Conservation (phyloP, 92 coral and sea anemone species). For the Metridium senile region DNA sequence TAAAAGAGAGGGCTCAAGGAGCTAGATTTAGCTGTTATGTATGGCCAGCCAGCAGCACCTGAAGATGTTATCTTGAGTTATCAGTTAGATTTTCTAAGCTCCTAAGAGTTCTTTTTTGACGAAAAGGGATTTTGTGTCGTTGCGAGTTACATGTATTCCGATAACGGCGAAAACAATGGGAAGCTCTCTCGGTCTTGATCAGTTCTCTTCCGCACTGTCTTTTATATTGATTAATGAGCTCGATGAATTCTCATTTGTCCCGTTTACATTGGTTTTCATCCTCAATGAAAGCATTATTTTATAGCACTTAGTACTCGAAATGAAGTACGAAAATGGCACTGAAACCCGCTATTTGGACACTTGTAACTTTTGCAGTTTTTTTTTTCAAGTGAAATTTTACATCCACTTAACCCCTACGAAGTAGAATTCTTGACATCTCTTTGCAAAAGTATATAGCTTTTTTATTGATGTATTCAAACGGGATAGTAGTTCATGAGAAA, state of each 20-base stretch:
- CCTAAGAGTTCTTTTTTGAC: constrained; percentile 44
- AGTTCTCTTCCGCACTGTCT: constrained; percentile 34
- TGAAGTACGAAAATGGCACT: constrained; percentile 25
- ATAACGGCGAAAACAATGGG: constrained; percentile 26
- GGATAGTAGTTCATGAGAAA: not conserved
- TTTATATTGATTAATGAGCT: constrained; percentile 40
- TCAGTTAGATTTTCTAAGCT: constrained; percentile 18
- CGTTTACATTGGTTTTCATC: constrained; percentile 27
- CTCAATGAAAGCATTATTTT: constrained; percentile 27
- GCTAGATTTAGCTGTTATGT: constrained; percentile 10
- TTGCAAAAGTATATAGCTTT: not conserved
- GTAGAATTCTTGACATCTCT: not conserved
- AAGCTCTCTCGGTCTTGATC: constrained; percentile 26
- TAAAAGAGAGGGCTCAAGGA: constrained; percentile 15
- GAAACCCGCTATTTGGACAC: not conserved
- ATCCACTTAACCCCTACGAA: not conserved
- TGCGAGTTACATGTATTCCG: constrained; percentile 26
- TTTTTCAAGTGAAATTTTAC: constrained; percentile 2
- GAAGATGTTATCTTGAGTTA: constrained; percentile 30
- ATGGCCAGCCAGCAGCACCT: constrained; percentile 25
- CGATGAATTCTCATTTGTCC: constrained; percentile 30
- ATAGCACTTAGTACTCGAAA: constrained; percentile 27
- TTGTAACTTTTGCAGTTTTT: not conserved
- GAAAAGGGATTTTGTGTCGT: constrained; percentile 40
- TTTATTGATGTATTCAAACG: not conserved